Evolutionary conservation across 2,797 vertebrate genomes (phyloP), one percentile per base, ranked within the genome.

Genomic region (Harpagifer antarcticus): DNA sequence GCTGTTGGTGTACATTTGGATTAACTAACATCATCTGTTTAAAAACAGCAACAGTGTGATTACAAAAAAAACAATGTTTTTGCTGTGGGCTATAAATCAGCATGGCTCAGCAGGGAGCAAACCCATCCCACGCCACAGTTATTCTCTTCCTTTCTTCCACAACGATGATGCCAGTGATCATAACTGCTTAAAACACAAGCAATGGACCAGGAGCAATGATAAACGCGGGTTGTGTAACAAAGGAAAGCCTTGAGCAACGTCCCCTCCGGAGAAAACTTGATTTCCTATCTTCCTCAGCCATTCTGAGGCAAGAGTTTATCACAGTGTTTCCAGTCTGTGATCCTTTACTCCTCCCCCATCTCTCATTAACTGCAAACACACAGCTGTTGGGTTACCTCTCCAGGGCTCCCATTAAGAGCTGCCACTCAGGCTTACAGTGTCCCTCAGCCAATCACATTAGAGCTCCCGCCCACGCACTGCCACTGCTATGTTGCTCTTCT

Each of bases 281-380:
- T 91, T 90, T 87, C 79, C 88, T 85, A 81, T 90, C 89, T 89
- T 82, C 87, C 79, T 84, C 79, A 78, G 83, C 68, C 84, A 76
- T 91, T 91, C 85, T 72, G 79, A 82, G 87, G 79, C 73, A 74
- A 90, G 88, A 89, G 86, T 93, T 90, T 93, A 93, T 93, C 89
- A 89, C 91, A 92, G 86, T 86, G 84, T 82, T 92, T 91, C 85
- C 87, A 89, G 90, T 85, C 70, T 93, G 86, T 91, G 93, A 94
- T 92, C 90, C 86, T 88, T 89, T 79, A 83, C 84, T 92, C 91
- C 91, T 92, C 85, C 90, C 91, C 92, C 90, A 90, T 91, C 91
- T 91, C 93, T 94, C 94, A 94, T 95, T 95, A 95, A 89, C 88
- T 88, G 89, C 93, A 92, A 93, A 94, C 92, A 94, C 94, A 95